phyloP scores from a whole-genome alignment of 2,888 invertebrate genomes.

The Acrocyrtus sp. region DNA sequence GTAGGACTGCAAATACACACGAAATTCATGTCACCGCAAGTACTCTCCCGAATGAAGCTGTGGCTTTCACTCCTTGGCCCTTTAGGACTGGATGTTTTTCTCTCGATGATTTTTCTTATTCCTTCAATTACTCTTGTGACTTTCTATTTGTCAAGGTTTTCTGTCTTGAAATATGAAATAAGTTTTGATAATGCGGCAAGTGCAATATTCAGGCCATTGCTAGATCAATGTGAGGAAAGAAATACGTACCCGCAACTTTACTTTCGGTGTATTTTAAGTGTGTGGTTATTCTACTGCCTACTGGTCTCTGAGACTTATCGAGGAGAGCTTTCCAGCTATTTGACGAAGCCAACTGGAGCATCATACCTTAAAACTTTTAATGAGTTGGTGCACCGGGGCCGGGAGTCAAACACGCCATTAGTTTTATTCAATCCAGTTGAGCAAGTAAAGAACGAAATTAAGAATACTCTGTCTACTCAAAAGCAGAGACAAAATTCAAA shows the following conservation, averaged over 20 bases:
- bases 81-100: background rate
- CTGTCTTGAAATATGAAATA: too few relatives aligned
- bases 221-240: conserved; percentile 5
- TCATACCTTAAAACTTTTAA: conserved; percentile 6
- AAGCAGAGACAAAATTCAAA: conserved; percentile 13
- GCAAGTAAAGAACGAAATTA: background rate
- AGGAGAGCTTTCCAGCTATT: background rate
- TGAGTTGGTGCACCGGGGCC: background rate
- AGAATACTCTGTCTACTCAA: background rate
- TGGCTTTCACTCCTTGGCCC: conserved; percentile 6
- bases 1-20: background rate
- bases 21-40: background rate
- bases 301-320: conserved; percentile 11
- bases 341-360: conserved; percentile 2
- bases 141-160: too few relatives aligned
- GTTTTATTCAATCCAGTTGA: conserved; percentile 3
- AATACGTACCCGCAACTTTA: background rate
- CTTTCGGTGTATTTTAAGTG: conserved; percentile 5
- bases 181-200: conserved; percentile 15
- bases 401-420: background rate
- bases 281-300: conserved; percentile 16
- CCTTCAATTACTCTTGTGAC: background rate
- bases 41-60: background rate
- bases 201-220: background rate
- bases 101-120: background rate